Evolutionary conservation across 2,113 vertebrate species (phyloP).

Genomic region (Clarias gariepinus): DNA sequence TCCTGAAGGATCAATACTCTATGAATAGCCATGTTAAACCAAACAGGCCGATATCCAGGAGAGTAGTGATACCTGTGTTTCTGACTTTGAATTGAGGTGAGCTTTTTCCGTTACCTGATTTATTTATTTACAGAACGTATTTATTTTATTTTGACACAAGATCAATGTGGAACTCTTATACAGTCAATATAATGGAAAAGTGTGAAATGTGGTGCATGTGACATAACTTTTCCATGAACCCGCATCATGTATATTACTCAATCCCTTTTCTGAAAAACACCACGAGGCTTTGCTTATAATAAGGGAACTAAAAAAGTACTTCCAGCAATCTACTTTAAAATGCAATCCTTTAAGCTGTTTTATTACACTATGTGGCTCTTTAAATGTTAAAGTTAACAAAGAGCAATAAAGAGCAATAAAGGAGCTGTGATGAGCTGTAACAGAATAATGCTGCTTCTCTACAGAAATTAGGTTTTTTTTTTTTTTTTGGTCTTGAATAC

Average conservation of each 20-base stretch:
- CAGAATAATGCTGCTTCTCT: background rate
- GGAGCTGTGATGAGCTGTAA: background rate
- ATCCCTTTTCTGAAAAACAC: background rate
- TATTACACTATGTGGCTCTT: background rate
- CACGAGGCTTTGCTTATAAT: background rate
- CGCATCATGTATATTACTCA: background rate
- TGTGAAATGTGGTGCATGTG: background rate
- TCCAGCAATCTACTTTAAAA: background rate
- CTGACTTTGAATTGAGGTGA: constrained; percentile 23
- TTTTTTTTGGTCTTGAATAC: background rate
- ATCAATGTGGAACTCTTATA: background rate
- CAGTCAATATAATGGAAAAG: background rate
- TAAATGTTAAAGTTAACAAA: background rate
- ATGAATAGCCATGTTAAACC: constrained; percentile 9
- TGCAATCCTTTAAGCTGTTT: background rate
- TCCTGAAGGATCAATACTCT: constrained; percentile 34
- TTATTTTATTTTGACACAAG: background rate
- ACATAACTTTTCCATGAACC: background rate
- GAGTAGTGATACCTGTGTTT: constrained; percentile 8
- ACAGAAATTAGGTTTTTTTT: no score
- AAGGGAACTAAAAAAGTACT: background rate
- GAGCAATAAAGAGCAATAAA: background rate
- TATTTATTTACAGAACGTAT: no score
- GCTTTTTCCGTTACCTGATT: background rate
- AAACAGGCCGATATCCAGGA: constrained; percentile 1